Conservation (phyloP, 2,888 invertebrate genomes). For the Drosophila koepferae region DNA sequence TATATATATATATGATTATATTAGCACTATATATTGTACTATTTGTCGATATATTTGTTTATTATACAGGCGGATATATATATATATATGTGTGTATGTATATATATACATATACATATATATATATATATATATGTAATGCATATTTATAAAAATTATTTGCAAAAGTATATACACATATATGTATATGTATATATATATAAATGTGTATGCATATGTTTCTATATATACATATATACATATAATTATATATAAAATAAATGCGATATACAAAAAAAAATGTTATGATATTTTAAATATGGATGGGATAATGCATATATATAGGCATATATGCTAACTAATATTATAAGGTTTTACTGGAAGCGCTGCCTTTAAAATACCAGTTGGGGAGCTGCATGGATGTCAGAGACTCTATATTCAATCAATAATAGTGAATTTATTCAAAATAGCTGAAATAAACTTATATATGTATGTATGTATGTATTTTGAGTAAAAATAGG, state of each 20-base stretch:
- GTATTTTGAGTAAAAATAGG: too few species aligned
- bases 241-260: constrained; percentile 72
- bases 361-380: too few species aligned
- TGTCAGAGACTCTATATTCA: too few species aligned
- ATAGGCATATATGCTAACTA: not conserved
- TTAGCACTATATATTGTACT: constrained; percentile 65
- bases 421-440: too few species aligned
- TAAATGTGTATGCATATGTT: constrained; percentile 45
- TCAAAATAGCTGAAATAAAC: too few species aligned
- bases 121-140: constrained; percentile 21
- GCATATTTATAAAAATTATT: constrained; percentile 61
- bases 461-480: too few species aligned
- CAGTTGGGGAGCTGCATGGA: too few species aligned
- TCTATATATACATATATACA: constrained; percentile 59
- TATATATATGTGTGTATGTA: constrained; percentile 24
- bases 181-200: constrained; percentile 28
- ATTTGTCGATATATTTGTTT: constrained; percentile 70
- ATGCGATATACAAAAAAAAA: constrained; percentile 64
- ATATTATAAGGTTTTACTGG: not conserved
- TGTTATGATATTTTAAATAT: not conserved
- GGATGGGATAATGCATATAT: not conserved
- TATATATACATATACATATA: constrained; percentile 23
- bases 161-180: constrained; percentile 49
- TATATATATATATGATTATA: constrained; percentile 57
- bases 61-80: constrained; percentile 56